Base-by-base conservation (phyloP, 2,113 vertebrate species). In the Bagarius yarrelli region DNA sequence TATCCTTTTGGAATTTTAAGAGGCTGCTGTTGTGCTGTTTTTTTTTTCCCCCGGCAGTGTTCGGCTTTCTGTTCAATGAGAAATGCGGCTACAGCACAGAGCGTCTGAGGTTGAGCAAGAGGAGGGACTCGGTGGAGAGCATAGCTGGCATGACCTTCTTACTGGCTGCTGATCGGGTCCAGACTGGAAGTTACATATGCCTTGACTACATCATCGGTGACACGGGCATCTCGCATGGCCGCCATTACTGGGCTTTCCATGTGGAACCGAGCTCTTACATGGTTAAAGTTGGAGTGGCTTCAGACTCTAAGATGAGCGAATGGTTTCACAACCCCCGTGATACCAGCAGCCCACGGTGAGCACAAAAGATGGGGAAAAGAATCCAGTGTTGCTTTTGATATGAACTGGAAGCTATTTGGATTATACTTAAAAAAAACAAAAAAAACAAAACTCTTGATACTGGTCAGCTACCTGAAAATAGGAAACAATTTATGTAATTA, bases 181-280 rank as follows among this genome's bases (percentile, higher is more conserved):
- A 98, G 87, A 94, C 93, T 0, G 97, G 97, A 69, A 95, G 94
- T 86, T 98, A 95, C 88, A 92, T 95, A 1, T 91, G 92, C 21
- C 88, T 99, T 27, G 95, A 99, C 87, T 98, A 98, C 91, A 97
- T 99, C 81, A 94, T 98, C 23, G 96, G 96, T 0, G 96, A 99
- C 82, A 90, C 88, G 0, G 96, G 97, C 15, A 94, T 99, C 88
- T 91, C 94, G 52, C 95, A 94, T 89, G 98, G 98, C 60, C 94
- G 94, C 64, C 96, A 98, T 88, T 99, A 95, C 75, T 99, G 98
- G 97, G 95, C 97, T 66, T 97, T 98, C 87, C 93, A 36, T 0
- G 95, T 99, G 86, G 95, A 97, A 64, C 90, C 95, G 0, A 92
- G 94, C 80, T 98, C 96, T 0, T 99, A 96, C 88, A 84, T 99